phyloP scores from a whole-genome alignment of 2,113 vertebrate genomes.

The Uropsilus gracilis region DNA sequence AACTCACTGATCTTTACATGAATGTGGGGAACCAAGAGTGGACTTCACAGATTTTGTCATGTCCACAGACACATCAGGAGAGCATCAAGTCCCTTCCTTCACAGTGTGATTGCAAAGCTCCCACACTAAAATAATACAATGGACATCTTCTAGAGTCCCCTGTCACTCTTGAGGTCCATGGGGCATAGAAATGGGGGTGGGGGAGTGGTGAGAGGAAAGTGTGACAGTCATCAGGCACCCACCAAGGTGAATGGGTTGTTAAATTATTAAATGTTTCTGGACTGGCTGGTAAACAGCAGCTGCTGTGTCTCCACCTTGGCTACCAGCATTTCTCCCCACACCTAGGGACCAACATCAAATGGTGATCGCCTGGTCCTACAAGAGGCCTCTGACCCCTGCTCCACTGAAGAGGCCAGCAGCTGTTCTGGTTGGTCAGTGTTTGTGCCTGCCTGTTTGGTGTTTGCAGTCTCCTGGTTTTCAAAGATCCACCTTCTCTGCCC shows the following conservation, averaged over 20 bases:
- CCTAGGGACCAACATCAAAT: neutral
- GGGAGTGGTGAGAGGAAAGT: neutral
- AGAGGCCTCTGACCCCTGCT: neutral
- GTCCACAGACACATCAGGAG: neutral
- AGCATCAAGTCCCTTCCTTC: neutral
- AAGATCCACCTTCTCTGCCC: neutral
- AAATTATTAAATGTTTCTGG: neutral
- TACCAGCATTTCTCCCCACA: too few relatives aligned
- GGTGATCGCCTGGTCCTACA: neutral
- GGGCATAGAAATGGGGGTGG: neutral
- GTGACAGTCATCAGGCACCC: neutral
- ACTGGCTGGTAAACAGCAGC: neutral
- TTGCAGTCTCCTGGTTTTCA: neutral
- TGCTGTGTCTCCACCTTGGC: neutral
- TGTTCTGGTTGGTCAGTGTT: neutral
- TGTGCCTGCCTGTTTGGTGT: neutral
- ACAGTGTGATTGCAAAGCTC: neutral
- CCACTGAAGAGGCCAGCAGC: neutral
- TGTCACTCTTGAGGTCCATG: neutral
- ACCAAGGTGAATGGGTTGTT: neutral
- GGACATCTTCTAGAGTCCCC: neutral
- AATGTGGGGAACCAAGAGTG: neutral
- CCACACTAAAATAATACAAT: neutral
- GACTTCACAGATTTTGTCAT: neutral
- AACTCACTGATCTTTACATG: neutral